Evolutionary conservation across 2,113 vertebrate genomes (phyloP), one percentile per base, ranked within the genome.

Genomic region (Cricetomys ansorgei): DNA sequence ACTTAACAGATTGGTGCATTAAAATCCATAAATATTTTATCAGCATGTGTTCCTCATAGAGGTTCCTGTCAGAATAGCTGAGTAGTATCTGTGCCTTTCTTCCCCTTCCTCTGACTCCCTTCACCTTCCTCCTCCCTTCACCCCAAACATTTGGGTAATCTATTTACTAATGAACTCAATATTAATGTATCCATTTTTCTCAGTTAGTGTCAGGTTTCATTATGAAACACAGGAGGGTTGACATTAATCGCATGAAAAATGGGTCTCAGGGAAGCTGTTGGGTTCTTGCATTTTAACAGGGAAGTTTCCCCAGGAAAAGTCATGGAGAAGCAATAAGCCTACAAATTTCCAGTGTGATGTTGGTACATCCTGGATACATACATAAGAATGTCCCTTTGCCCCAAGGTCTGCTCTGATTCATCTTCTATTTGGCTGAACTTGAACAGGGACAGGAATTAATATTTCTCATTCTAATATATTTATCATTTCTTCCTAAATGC

Each of bases 11-110:
- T 98, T 94, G 95, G 94, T 97, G 95, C 95, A 97, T 98, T 98
- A 98, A 98, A 98, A 97, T 96, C 96, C 96, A 98, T 98, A 98
- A 98, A 98, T 98, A 98, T 98, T 98, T 98, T 97, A 98, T 97
- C 93, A 94, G 94, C 62, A 17, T 77, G 90, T 96, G 95, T 94
- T 90, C 96, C 96, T 98, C 67, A 40, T 95, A 77, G 95, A 96
- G 93, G n/a, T 87, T 95, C 75, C 85, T 45, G 87, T 88, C 81
- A 84, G 96, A 97, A 92, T 8, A 84, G 89, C 97, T 96, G 97
- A 89, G 72, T 88, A 65, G 31, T 50, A 13, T 1, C 6, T 55
- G 43, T 83, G 53, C 53, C 40, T 91, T 79, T 96, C 40, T 67
- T 85, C 67, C 81, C 73, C 67, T 91, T 91, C 70, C 79, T 94